A percentile compares a stretch with the other conserved stretches of the same genome.
Conservation (phyloP, 2,888 invertebrate species). For the Drosophila anomelani region DNA sequence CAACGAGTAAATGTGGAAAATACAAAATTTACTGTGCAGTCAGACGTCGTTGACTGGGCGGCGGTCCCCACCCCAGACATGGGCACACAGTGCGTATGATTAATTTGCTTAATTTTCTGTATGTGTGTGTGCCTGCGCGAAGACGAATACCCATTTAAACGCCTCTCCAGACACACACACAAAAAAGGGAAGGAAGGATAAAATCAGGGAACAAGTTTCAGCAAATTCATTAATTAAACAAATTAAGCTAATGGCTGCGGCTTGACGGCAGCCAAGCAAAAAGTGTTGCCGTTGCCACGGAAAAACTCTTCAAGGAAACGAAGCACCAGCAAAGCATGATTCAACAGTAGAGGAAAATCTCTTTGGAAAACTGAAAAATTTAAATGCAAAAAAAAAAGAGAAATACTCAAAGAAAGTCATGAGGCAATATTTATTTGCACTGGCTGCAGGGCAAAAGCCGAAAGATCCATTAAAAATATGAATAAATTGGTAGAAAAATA, state of each 20-base stretch:
- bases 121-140: conserved; percentile 18
- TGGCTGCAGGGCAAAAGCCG: conserved; percentile 6
- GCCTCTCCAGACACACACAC: not conserved
- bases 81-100: conserved; percentile 70
- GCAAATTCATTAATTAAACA: conserved; percentile 60
- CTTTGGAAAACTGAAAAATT: conserved; percentile 5
- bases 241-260: conserved; percentile 55
- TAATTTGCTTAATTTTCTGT: conserved; percentile 63
- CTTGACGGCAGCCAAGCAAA: conserved; percentile 33
- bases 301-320: conserved; percentile 11
- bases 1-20: conserved; percentile 61
- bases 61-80: not conserved
- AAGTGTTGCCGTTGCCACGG: conserved; percentile 17
- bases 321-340: conserved; percentile 8
- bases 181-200: conserved; percentile 17
- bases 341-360: conserved; percentile 28
- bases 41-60: conserved; percentile 18
- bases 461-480: conserved; percentile 37
- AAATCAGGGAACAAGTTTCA: conserved; percentile 47
- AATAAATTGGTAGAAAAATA: conserved; percentile 36
- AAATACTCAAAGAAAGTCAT: conserved; percentile 10
- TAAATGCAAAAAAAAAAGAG: not conserved
- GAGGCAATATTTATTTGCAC: conserved; percentile 25
- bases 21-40: conserved; percentile 74
- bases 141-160: conserved; percentile 25